A percentile compares a stretch with the other conserved stretches of the same genome.
phyloP scores from a whole-genome alignment of 2,797 vertebrate genomes.

The Hylomyscus alleni region DNA sequence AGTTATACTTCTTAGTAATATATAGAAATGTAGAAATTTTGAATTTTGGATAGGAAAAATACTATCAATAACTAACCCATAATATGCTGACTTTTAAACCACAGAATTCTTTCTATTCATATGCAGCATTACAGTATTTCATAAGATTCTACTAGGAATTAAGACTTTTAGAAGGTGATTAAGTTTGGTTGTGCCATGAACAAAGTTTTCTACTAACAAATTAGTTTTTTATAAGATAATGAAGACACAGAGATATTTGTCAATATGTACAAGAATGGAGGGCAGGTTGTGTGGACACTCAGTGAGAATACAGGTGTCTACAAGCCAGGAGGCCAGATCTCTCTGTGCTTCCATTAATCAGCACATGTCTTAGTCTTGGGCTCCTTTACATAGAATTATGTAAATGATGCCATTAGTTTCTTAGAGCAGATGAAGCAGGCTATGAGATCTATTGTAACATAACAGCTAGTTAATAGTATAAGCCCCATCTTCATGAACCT shows the following conservation, averaged over 20 bases:
- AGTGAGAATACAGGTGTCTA: background rate
- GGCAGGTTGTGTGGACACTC: background rate
- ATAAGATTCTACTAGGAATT: background rate
- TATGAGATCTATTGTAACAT: background rate
- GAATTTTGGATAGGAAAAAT: background rate
- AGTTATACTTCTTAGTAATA: no score
- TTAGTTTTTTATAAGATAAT: background rate
- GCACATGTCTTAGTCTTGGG: background rate
- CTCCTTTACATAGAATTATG: background rate
- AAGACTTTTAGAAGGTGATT: no score
- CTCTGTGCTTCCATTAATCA: background rate
- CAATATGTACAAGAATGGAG: background rate
- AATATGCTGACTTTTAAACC: background rate
- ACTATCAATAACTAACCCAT: background rate
- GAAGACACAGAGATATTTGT: background rate
- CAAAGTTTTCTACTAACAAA: background rate
- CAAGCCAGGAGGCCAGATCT: background rate
- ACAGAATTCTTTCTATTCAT: background rate
- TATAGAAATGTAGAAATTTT: background rate
- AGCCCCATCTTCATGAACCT: background rate
- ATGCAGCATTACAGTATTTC: background rate
- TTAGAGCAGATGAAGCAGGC: background rate
- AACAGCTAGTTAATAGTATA: background rate
- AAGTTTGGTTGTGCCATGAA: background rate
- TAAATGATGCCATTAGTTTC: background rate